Evolutionary conservation across 2,888 invertebrate species (phyloP).

Genomic region (Bombylius discolor): DNA sequence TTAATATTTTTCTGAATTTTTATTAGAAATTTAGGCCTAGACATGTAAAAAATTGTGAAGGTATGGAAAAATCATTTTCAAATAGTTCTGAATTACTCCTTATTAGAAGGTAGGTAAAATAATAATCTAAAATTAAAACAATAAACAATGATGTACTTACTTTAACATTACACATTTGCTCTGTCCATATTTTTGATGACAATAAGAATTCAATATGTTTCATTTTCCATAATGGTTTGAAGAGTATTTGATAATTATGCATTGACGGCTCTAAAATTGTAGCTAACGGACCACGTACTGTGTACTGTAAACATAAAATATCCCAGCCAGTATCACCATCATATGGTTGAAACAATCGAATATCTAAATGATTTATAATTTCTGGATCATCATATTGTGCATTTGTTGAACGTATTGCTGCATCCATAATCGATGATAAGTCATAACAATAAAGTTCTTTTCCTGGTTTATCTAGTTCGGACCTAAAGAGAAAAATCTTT

Average conservation of each 20-base stretch:
- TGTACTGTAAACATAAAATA: conserved; percentile 33
- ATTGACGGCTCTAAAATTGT: conserved; percentile 36
- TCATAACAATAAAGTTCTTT: conserved; percentile 78
- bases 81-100: no score
- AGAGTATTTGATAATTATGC: conserved; percentile 32
- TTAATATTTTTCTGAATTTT: no score
- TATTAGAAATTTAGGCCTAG: no score
- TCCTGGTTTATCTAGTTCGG: conserved; percentile 78
- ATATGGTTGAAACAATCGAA: conserved; percentile 46
- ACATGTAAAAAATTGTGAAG: no score
- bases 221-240: conserved; percentile 35
- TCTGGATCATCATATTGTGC: conserved; percentile 89
- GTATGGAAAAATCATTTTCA: no score
- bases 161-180: conserved; percentile 35
- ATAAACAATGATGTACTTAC: conserved; percentile 16
- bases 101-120: not conserved
- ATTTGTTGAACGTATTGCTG: conserved; percentile 80
- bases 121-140: not conserved
- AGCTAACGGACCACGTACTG: conserved; percentile 33
- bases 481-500: conserved; percentile 39
- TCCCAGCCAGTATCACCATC: conserved; percentile 35
- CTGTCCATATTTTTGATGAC: conserved; percentile 35
- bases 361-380: conserved; percentile 76
- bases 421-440: conserved; percentile 69
- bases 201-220: conserved; percentile 36